These are phyloP conservation scores for Tetramorium simillimum DNA, from an alignment of 1,140 invertebrate species.

Conservation along the genomic window DNA sequence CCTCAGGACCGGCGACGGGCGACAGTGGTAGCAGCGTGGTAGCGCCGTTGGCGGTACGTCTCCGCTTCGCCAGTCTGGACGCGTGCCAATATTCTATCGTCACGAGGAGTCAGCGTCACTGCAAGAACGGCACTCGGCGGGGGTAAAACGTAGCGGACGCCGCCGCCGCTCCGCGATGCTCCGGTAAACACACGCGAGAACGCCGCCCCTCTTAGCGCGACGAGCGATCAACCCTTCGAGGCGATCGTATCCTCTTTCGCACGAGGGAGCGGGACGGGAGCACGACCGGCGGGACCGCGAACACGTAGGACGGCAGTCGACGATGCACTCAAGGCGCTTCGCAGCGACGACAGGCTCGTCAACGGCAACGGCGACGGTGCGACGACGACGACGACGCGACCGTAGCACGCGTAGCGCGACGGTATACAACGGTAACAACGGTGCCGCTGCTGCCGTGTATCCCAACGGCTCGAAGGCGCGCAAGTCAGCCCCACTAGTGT, in stretches of 20 bases:
- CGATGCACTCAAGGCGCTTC: neutral
- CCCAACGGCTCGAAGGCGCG: slow-evolving; percentile 78
- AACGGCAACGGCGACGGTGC: slow-evolving; percentile 53
- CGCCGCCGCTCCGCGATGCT: neutral
- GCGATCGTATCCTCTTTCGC: slow-evolving; percentile 13
- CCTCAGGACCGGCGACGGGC: neutral
- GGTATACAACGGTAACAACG: slow-evolving; percentile 53
- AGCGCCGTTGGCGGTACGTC: neutral
- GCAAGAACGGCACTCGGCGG: neutral
- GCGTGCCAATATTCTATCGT: slow-evolving; percentile 64
- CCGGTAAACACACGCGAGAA: neutral
- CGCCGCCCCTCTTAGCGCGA: neutral
- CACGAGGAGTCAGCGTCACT: slow-evolving; percentile 7
- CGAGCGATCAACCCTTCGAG: slow-evolving; percentile 25
- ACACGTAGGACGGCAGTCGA: neutral
- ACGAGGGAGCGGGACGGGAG: neutral
- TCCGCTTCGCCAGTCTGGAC: slow-evolving; percentile 60
- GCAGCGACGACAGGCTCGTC: neutral
- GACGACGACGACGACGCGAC: slow-evolving; percentile 69
- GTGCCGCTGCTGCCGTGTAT: slow-evolving; percentile 63
- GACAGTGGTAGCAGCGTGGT: neutral
- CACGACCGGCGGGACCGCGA: neutral
- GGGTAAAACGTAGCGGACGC: neutral
- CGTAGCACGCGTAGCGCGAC: slow-evolving; percentile 73
- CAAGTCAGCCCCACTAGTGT: slow-evolving; percentile 83